Evolutionary conservation across 37 sponge, comb jelly and placozoan species (phyloP).

Genomic region (Geodia barretti): DNA sequence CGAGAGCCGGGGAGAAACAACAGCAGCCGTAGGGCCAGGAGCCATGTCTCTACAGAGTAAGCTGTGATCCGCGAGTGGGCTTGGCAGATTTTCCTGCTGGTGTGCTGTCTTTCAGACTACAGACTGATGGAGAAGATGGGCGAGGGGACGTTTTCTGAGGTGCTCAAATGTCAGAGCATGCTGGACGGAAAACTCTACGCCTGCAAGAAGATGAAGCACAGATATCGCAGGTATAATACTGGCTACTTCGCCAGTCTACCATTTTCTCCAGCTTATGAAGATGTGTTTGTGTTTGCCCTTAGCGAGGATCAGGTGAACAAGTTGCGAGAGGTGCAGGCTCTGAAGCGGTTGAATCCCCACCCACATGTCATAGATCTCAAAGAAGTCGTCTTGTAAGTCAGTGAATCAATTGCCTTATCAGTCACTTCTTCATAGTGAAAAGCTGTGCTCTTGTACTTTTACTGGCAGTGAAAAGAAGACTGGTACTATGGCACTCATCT

Average conservation of each 20-base stretch:
- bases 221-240: conserved; percentile 69
- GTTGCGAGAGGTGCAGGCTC: conserved; percentile 92
- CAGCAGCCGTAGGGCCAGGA: too few relatives aligned
- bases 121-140: conserved; percentile 86
- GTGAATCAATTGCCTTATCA: neutral
- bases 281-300: neutral
- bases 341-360: conserved; percentile 93
- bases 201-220: conserved; percentile 98
- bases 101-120: conserved; percentile 86
- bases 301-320: conserved; percentile 94
- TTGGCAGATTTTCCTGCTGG: too few relatives aligned
- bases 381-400: conserved; percentile 93
- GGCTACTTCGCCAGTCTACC: neutral
- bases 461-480: conserved; percentile 74
- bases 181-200: conserved; percentile 93
- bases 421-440: neutral
- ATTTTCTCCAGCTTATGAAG: too few relatives aligned
- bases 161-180: conserved; percentile 92
- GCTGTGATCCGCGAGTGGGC: too few relatives aligned
- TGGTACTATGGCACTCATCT: conserved; percentile 83
- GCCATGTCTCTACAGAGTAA: neutral
- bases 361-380: conserved; percentile 92
- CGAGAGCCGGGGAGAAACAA: too few relatives aligned
- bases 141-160: conserved; percentile 99
- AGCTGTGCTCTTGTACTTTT: neutral